Conservation (phyloP, 2,113 vertebrate genomes). For the Sus scrofa region DNA sequence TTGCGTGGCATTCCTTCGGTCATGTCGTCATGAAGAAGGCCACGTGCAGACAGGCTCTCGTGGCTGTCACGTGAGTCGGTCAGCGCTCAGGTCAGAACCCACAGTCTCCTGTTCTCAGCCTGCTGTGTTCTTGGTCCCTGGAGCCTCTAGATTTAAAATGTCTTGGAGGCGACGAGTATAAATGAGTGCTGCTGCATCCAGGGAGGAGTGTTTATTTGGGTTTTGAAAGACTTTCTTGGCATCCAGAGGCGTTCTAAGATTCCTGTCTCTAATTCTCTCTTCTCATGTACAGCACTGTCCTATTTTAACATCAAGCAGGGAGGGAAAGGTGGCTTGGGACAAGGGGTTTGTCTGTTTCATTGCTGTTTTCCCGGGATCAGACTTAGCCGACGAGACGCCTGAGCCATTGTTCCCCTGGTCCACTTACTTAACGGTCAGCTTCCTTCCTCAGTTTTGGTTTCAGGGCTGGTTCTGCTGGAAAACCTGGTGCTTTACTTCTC, state of each 20-base stretch:
- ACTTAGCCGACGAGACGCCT: constrained; percentile 17
- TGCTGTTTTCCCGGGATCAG: constrained; percentile 67
- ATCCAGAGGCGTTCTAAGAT: constrained; percentile 53
- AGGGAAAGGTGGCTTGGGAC: constrained; percentile 56
- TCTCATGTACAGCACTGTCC: constrained; percentile 41
- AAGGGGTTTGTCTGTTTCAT: constrained; percentile 60
- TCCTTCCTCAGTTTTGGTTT: constrained; percentile 82
- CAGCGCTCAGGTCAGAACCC: not conserved
- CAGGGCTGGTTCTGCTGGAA: constrained; percentile 59
- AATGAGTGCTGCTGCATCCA: constrained; percentile 9
- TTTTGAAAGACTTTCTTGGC: constrained; percentile 57
- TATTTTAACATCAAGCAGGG: constrained; percentile 60
- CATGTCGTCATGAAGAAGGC: not conserved
- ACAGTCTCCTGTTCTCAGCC: not conserved
- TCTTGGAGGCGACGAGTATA: not conserved
- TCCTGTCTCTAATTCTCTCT: constrained; percentile 15
- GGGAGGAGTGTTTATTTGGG: constrained; percentile 61
- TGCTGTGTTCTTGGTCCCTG: not conserved
- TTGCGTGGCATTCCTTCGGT: not conserved
- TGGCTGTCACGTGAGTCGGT: not conserved
- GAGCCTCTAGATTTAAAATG: constrained; percentile 39
- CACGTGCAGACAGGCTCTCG: not conserved
- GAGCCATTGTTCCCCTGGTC: constrained; percentile 70
- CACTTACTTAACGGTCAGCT: constrained; percentile 70
- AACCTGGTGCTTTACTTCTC: constrained; percentile 72